Percentiles rank a stretch among this genome's conserved stretches.
phyloP scores from a whole-genome alignment of 2,797 vertebrate species.

The Pseudochirops corinnae region DNA sequence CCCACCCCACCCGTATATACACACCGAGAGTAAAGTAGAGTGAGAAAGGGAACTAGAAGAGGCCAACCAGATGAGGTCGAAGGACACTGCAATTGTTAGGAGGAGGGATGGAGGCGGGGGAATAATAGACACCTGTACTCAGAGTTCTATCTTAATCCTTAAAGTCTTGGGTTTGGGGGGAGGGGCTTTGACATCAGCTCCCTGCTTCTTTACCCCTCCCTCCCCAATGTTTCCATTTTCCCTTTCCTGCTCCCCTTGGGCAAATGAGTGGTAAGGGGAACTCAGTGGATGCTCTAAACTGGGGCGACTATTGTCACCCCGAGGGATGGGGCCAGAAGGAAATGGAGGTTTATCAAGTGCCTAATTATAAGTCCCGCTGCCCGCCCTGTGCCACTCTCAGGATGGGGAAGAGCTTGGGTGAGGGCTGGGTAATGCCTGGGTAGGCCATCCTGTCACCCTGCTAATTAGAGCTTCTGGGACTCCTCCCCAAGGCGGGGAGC shows the following conservation, averaged over 20 bases:
- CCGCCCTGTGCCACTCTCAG: conserved; percentile 54
- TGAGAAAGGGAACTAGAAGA: not conserved
- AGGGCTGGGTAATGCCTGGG: conserved; percentile 74
- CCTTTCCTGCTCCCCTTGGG: conserved; percentile 54
- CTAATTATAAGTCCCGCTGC: conserved; percentile 78
- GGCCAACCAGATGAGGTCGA: not conserved
- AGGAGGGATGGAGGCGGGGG: not conserved
- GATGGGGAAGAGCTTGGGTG: conserved; percentile 78
- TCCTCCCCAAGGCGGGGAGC: conserved; percentile 77
- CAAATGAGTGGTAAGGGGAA: conserved; percentile 69
- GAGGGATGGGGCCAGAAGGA: conserved; percentile 69
- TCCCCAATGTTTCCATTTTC: conserved; percentile 48
- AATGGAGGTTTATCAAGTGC: conserved; percentile 75
- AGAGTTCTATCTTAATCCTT: conserved; percentile 19
- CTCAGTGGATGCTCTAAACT: conserved; percentile 58
- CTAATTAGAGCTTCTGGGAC: conserved; percentile 76
- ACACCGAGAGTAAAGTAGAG: not conserved
- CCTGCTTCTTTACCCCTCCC: not conserved
- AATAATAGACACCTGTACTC: not conserved
- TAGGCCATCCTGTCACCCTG: conserved; percentile 76
- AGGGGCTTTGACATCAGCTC: not conserved
- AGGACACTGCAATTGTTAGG: not conserved
- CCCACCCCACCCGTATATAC: not conserved
- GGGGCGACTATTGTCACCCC: conserved; percentile 56
- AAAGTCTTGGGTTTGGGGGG: not conserved